Evolutionary conservation across 2,113 vertebrate species (phyloP).

Genomic region (Myodes glareolus): DNA sequence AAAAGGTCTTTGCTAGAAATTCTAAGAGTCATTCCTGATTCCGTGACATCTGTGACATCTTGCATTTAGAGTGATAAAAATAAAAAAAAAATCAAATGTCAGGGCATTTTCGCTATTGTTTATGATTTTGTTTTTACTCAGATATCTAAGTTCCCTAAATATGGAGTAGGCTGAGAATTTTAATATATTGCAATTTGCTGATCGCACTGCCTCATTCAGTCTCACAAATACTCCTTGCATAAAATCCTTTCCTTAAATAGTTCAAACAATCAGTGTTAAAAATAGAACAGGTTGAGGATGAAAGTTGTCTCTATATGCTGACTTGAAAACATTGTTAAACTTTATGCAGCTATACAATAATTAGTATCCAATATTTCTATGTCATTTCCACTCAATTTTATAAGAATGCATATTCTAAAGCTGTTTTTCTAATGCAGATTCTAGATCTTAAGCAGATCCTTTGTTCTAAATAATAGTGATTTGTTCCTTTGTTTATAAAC

Average conservation of each 20-base stretch:
- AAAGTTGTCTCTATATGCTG: conserved; percentile 42
- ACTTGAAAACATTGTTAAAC: conserved; percentile 36
- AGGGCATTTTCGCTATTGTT: conserved; percentile 41
- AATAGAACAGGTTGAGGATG: neutral
- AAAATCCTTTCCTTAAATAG: conserved; percentile 16
- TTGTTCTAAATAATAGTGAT: conserved; percentile 55
- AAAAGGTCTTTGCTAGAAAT: neutral
- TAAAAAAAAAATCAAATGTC: neutral
- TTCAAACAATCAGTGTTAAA: conserved; percentile 8
- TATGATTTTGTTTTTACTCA: conserved; percentile 9
- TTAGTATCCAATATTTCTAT: conserved; percentile 50
- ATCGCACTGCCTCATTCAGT: neutral
- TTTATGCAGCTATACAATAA: neutral
- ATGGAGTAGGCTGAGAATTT: conserved; percentile 5
- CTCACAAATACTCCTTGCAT: conserved; percentile 44
- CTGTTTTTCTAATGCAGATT: neutral
- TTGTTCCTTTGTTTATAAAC: conserved; percentile 59
- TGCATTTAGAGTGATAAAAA: conserved; percentile 40
- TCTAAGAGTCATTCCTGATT: conserved; percentile 30
- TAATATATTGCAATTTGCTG: neutral
- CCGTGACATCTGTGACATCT: neutral
- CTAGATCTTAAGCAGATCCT: conserved; percentile 12
- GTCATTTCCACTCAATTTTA: conserved; percentile 1
- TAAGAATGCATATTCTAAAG: neutral
- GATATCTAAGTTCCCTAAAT: conserved; percentile 27